Base-by-base conservation (phyloP, 2,113 vertebrate species). In the Rhagologus leucostigma region DNA sequence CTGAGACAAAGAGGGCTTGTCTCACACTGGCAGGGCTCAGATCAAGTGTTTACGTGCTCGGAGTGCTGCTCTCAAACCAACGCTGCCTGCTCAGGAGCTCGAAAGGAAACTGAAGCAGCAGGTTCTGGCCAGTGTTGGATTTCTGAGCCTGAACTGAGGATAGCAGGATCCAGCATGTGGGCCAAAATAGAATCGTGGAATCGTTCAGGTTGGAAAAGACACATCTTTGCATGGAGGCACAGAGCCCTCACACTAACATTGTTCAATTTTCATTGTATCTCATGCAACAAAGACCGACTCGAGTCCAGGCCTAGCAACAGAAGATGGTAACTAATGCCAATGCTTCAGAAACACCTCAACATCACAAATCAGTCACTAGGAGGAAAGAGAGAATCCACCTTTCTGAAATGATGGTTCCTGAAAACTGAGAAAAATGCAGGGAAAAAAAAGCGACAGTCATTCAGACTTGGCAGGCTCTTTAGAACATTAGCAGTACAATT, bases 1-100 rank as follows among this genome's bases (percentile, higher is more conserved):
- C 20, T 10, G 69, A 9, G 68, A 96, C 91, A 97, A 95, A 95
- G 93, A 30, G 10, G 16, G 18, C 13, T 89, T 96, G 91, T 97
- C 65, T 42, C 8, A 0, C 2, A 0, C 76, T 68, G 86, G 60
- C 86, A 64, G 39, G 47, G 68, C 52, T 80, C 73, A 21, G 17
- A 32, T 42, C 17, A 11, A 82, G 64, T 53, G 53, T 84, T 95
- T 78, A 2, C 41, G 52, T 30, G 33, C 83, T 49, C 74, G 8
- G 15, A 3, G 80, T 4, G 42, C 50, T 73, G 71, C 88, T 83
- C 76, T 49, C 68, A 18, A 47, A 22, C 9, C 14, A 7, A 0
- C 0, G 0, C 39, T 49, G 73, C 13, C 68, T 78, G 74, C 46
- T 32, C 16, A 0, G 18, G 22, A 37, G 3, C 79, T 87, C 2